These are phyloP conservation scores for Acanthaster planci DNA, from an alignment of 35 echinoderm and acorn worm species.

Conservation along the genomic window DNA sequence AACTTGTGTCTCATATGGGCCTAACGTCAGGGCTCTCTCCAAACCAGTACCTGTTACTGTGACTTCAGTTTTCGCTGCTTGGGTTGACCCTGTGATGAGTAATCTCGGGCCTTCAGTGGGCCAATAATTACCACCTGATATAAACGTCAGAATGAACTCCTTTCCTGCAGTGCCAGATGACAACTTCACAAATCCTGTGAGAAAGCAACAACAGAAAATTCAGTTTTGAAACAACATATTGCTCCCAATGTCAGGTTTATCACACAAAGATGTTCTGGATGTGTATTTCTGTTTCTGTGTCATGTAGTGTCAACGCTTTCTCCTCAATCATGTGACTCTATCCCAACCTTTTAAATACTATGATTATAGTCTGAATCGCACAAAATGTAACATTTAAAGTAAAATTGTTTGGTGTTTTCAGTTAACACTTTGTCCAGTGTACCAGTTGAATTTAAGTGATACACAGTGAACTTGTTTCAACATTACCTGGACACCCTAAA, in stretches of 20 bases:
- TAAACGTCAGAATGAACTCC: background rate
- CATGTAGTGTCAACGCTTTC: too few relatives aligned
- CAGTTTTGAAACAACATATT: too few relatives aligned
- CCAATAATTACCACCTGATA: slow-evolving; percentile 11
- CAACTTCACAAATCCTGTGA: background rate
- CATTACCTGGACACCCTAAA: too few relatives aligned
- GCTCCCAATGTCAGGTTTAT: too few relatives aligned
- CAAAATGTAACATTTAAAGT: too few relatives aligned
- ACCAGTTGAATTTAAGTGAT: background rate
- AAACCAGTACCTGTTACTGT: background rate
- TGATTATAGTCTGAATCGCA: too few relatives aligned
- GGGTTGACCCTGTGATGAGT: background rate
- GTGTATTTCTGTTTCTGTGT: too few relatives aligned
- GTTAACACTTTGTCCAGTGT: too few relatives aligned
- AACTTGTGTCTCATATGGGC: background rate
- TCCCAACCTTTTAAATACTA: too few relatives aligned
- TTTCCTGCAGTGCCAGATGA: background rate
- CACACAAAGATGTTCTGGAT: too few relatives aligned
- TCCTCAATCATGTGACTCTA: too few relatives aligned
- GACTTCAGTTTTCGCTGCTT: background rate
- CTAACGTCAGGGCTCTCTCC: background rate
- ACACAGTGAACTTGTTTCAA: background rate
- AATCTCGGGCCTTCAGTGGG: background rate
- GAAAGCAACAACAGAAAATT: background rate
- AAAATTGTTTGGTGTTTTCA: too few relatives aligned